Conservation (phyloP, 2,888 invertebrate genomes). For the Silvanus unidentatus region DNA sequence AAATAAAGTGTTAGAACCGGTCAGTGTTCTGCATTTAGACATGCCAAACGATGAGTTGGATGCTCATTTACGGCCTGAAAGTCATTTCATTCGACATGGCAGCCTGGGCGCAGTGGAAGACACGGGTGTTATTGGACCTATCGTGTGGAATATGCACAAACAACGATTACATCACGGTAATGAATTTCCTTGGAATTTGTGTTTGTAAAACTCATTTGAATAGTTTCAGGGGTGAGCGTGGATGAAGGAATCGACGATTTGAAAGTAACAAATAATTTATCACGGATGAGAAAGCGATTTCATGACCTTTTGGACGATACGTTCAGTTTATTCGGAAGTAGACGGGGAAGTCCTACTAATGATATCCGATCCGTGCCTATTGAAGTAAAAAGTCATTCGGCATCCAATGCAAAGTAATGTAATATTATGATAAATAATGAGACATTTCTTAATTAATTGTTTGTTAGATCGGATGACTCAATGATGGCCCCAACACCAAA, state of each 20-base stretch:
- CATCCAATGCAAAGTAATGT: slow-evolving; percentile 18
- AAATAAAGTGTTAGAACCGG: slow-evolving; percentile 71
- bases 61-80: not conserved
- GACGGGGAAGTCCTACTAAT: slow-evolving; percentile 49
- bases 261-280: slow-evolving; percentile 48
- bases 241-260: slow-evolving; percentile 41
- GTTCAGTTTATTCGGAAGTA: slow-evolving; percentile 67
- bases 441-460: slow-evolving; percentile 11
- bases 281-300: slow-evolving; percentile 65
- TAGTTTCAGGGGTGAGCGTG: slow-evolving; percentile 35
- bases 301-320: slow-evolving; percentile 75
- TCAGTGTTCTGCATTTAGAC: slow-evolving; percentile 68
- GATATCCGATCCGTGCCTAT: slow-evolving; percentile 26
- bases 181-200: too few species aligned
- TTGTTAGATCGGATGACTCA: slow-evolving; percentile 1
- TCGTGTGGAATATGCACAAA: slow-evolving; percentile 77
- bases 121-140: slow-evolving; percentile 76
- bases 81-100: slow-evolving; percentile 49
- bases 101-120: slow-evolving; percentile 66
- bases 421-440: too few species aligned
- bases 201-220: too few species aligned
- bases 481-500: slow-evolving; percentile 22
- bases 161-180: slow-evolving; percentile 58
- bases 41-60: slow-evolving; percentile 40
- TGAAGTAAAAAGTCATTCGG: slow-evolving; percentile 44